These are phyloP conservation scores for Mythimna impura DNA, from an alignment of 2,888 invertebrate species.

Conservation along the genomic window DNA sequence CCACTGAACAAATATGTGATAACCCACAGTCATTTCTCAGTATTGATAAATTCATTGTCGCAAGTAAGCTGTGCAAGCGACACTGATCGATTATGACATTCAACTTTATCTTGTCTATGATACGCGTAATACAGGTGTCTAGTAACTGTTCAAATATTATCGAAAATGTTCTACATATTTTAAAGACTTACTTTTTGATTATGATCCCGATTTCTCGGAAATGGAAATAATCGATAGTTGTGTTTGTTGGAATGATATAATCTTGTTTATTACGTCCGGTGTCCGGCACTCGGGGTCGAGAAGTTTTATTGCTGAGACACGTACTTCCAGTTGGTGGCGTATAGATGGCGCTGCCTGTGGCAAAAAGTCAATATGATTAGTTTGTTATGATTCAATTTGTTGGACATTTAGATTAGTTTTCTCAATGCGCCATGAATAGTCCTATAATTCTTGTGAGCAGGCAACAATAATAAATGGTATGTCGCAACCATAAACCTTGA, in stretches of 20 bases:
- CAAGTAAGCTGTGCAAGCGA: conserved; percentile 54
- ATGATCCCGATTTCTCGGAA: conserved; percentile 42
- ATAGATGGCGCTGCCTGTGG: background rate
- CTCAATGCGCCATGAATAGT: background rate
- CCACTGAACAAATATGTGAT: conserved; percentile 32
- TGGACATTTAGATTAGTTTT: too few relatives aligned
- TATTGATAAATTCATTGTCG: conserved; percentile 55
- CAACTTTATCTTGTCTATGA: conserved; percentile 59
- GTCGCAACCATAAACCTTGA: background rate
- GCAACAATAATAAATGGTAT: background rate
- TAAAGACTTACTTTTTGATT: conserved; percentile 44
- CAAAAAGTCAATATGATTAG: background rate
- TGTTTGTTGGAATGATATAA: conserved; percentile 20
- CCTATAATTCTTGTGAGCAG: background rate
- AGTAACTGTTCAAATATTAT: conserved; percentile 49
- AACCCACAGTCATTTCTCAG: conserved; percentile 45
- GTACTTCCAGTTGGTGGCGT: background rate
- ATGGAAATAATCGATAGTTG: conserved; percentile 46
- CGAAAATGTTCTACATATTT: conserved; percentile 48
- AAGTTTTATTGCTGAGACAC: conserved; percentile 5
- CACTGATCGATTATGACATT: conserved; percentile 57
- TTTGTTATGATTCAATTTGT: background rate
- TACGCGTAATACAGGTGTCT: conserved; percentile 57
- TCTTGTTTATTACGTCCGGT: conserved; percentile 11
- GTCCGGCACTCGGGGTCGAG: conserved; percentile 7